Evolutionary conservation across 2,888 invertebrate genomes (phyloP).

Genomic region (Caenorhabditis zanzibari): DNA sequence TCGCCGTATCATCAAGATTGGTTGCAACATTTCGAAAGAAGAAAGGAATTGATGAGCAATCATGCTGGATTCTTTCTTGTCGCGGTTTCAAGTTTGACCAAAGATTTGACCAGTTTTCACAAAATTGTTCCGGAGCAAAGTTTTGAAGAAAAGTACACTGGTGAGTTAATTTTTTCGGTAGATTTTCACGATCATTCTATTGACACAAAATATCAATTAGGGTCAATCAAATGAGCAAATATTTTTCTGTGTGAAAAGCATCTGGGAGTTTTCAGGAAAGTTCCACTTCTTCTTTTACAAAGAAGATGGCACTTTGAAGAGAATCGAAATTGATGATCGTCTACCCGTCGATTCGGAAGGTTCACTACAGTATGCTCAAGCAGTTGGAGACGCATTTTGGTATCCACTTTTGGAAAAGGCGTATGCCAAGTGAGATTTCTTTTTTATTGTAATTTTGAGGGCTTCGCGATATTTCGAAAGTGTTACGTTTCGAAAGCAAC

Average conservation of each 20-base stretch:
- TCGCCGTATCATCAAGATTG: not conserved
- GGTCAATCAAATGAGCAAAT: not conserved
- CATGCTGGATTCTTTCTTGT: conserved; percentile 23
- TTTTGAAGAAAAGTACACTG: conserved; percentile 19
- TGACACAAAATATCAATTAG: not conserved
- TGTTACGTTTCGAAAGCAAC: too few relatives aligned
- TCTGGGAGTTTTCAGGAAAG: conserved; percentile 23
- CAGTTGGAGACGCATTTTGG: conserved; percentile 22
- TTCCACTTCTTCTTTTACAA: conserved; percentile 29
- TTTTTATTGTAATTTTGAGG: too few relatives aligned
- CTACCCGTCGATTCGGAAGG: conserved; percentile 5
- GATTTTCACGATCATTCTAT: not conserved
- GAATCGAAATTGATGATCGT: conserved; percentile 14
- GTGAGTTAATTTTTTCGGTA: not conserved
- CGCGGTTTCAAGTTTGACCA: conserved; percentile 27
- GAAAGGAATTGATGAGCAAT: conserved; percentile 8
- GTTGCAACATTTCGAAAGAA: conserved; percentile 13
- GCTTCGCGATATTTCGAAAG: not conserved
- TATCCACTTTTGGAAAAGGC: conserved; percentile 43
- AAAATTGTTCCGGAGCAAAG: conserved; percentile 26
- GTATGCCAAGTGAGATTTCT: conserved; percentile 35
- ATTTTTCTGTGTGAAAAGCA: not conserved
- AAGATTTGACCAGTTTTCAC: conserved; percentile 9
- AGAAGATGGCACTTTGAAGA: not conserved
- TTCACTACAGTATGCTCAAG: not conserved